Evolutionary conservation across 2,888 invertebrate species (phyloP), one percentile per base, ranked within the genome.

Genomic region (Phanerotoma sp.): DNA sequence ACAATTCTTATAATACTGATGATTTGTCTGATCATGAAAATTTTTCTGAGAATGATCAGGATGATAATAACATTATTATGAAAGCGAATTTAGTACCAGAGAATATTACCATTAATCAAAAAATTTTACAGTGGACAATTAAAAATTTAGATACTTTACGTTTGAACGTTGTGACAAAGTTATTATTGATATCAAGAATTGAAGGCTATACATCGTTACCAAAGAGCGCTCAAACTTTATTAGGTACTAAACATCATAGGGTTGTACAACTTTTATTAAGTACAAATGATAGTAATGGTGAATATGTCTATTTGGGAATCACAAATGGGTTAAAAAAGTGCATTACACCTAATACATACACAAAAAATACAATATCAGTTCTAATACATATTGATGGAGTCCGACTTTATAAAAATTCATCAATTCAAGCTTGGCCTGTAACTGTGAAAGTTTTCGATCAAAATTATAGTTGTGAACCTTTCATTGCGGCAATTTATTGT

Each of bases 341-440:
- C 16, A 45, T 54, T 6, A 32, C 55, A 20, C 11, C 41, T n/a
- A 6, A 11, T 20, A 22, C 11, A n/a, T 41, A 21, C 21, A 22
- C 5, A 5, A 11, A 41, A 9, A 22, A 41, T 22, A 20, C 5
- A 25, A 25, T 25, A 6, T 7, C 25, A 6, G 25, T 25, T 25
- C 7, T 25, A 7, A 20, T 53, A 20, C 46, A 53, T 13, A 38
- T 53, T 2, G 53, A 53, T 46, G 46, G 51, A 22, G 45, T 51
- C 35, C 16, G 33, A 9, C n/a, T 51, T 11, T 45, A 15, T 13
- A 51, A 45, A 2, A 44, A 10, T 30, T 35, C 45, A 5, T 7
- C 22, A 28, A 35, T 40, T 5, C 49, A 58, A 33, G 45, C 62
- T 37, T 62, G 59, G 60, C 58, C 62, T 5, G 60, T 62, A 20